Percentiles rank a stretch among this genome's conserved stretches.
Conservation (phyloP, 1,140 invertebrate species). For the Cyphomyrmex costatus region DNA sequence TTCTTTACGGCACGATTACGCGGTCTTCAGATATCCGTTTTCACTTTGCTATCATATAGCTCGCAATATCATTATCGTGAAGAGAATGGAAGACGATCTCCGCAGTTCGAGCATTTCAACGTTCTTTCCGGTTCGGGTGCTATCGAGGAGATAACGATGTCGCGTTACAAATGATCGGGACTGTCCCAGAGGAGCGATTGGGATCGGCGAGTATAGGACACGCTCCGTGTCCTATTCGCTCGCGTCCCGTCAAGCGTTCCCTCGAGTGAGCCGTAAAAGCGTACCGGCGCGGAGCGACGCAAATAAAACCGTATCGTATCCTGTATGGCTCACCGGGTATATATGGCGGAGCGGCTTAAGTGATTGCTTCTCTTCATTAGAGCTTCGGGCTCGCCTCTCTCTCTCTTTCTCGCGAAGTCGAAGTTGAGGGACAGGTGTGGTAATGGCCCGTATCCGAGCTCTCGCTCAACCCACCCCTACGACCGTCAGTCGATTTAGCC, state of each 20-base stretch:
- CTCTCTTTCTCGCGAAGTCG: constrained; percentile 11
- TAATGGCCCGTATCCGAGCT: constrained; percentile 82
- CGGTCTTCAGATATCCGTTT: not conserved
- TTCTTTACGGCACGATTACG: not conserved
- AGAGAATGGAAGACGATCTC: not conserved
- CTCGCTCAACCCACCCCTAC: constrained; percentile 49
- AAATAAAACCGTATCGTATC: constrained; percentile 70
- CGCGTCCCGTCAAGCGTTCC: constrained; percentile 52
- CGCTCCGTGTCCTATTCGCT: constrained; percentile 18
- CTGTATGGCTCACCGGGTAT: constrained; percentile 58
- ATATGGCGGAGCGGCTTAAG: constrained; percentile 78
- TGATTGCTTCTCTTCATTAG: constrained; percentile 86
- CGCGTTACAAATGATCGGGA: constrained; percentile 55
- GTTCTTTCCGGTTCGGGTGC: not conserved
- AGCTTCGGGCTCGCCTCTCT: constrained; percentile 52
- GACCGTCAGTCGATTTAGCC: constrained; percentile 77
- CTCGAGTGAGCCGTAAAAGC: constrained; percentile 69
- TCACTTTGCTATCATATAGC: not conserved
- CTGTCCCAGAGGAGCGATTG: constrained; percentile 54
- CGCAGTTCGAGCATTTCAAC: not conserved
- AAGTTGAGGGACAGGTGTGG: constrained; percentile 83
- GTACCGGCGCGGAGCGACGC: constrained; percentile 27
- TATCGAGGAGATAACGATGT: constrained; percentile 50
- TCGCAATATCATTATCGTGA: not conserved
- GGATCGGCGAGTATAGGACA: constrained; percentile 33